Conservation (phyloP, 2,113 vertebrate genomes). For the Callionymus lyra region DNA sequence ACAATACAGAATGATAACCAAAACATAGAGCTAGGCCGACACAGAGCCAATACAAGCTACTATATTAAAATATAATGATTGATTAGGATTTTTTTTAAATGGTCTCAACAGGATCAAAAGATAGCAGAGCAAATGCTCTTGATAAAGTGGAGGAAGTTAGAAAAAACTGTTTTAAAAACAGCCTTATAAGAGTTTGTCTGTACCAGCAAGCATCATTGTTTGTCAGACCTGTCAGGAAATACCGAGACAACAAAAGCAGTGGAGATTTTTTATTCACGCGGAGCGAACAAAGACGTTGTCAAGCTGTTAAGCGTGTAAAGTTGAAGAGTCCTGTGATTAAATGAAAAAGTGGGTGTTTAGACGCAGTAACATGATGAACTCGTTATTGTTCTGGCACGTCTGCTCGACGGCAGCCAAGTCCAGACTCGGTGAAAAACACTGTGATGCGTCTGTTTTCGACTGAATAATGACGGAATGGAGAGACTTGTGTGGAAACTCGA, state of each 20-base stretch:
- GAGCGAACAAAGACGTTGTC: slow-evolving; percentile 20
- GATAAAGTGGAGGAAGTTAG: no score
- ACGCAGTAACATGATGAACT: slow-evolving; percentile 13
- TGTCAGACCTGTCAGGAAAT: slow-evolving; percentile 17
- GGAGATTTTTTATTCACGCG: not conserved
- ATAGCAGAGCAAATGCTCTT: no score
- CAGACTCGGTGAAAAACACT: not conserved
- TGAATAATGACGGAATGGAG: slow-evolving; percentile 3
- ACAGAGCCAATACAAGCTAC: no score
- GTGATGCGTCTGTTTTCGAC: slow-evolving; percentile 7
- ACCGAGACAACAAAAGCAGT: slow-evolving; percentile 23
- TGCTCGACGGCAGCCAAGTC: slow-evolving; percentile 8
- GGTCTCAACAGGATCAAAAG: no score
- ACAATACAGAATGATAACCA: no score
- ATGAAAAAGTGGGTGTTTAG: not conserved
- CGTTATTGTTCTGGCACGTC: slow-evolving; percentile 20
- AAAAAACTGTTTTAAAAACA: no score
- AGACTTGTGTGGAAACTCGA: not conserved
- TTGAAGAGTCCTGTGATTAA: not conserved
- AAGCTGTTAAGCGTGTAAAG: not conserved
- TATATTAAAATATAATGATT: no score
- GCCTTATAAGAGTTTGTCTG: no score
- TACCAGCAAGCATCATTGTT: slow-evolving; percentile 8
- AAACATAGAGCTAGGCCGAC: no score
- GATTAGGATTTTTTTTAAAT: no score